Evolutionary conservation across 2,888 invertebrate genomes (phyloP), one percentile per base, ranked within the genome.

Genomic region (Dioctria rufipes): DNA sequence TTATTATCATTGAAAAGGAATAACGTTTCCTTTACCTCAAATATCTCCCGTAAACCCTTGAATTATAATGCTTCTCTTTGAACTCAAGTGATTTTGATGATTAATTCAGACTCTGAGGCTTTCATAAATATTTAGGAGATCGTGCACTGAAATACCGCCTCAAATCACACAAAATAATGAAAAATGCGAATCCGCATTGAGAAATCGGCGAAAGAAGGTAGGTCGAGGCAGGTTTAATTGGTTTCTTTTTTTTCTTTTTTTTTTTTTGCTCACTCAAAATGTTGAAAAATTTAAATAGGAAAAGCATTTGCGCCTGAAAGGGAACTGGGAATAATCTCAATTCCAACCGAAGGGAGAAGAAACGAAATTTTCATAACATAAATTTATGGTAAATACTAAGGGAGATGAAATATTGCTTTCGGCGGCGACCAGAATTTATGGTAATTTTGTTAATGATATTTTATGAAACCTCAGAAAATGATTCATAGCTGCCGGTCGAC

Each of bases 401-500:
- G 13, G 8, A 58, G 58, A 58, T 54, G 73, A 73, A 73, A 73
- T 73, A 73, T 73, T 58, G 54, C 13, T 54, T 73, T 73, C 54
- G 43, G 58, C 40, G 11, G 54, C 58, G 3, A 11, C 11, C 3
- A 25, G 39, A 73, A 58, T 73, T 73, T 73, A 73, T 73, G 73
- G 73, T 58, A 73, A 73, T 54, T 73, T 73, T 40, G 73, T 54
- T 73, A 73, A 73, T 73, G 73, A 73, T 73, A 58, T 73, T 58
- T 73, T 40, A 54, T 51, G n/a, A 40, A 73, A 73, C 58, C 58
- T 5, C n/a, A 58, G 73, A 39, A 73, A 73, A 42, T 73, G 73
- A 73, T 73, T 73, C 73, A 73, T 73, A 25, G 58, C 58, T 37
- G 69, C 49, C 37, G 65, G 25, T 40, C 37, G 49, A 5, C 13